Conservation (phyloP, 2,113 vertebrate species). For the Myotis lucifugus region DNA sequence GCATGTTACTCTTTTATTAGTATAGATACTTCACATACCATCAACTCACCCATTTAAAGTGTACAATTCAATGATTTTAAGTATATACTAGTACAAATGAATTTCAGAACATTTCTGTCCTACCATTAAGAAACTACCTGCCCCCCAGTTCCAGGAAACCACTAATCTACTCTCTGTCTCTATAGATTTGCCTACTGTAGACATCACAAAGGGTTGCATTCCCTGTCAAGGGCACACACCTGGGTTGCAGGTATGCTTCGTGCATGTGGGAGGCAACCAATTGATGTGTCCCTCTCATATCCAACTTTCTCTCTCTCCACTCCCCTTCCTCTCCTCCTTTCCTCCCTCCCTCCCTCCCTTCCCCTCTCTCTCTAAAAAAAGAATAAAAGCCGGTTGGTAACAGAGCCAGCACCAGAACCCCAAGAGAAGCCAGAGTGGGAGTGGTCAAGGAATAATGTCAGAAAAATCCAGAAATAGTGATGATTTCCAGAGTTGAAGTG, state of each 20-base stretch:
- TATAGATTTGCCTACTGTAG: background rate
- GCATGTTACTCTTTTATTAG: too few species aligned
- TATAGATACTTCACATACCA: background rate
- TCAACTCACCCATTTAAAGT: background rate
- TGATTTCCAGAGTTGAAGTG: constrained; percentile 23
- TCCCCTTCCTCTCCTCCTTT: background rate
- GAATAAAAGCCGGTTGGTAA: constrained; percentile 2
- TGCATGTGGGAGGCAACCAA: too few species aligned
- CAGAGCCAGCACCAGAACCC: background rate
- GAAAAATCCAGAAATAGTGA: constrained; percentile 21
- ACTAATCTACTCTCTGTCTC: background rate
- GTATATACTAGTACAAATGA: background rate
- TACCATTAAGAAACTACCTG: background rate
- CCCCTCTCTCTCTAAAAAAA: background rate
- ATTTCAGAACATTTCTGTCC: constrained; percentile 38
- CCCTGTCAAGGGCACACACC: too few species aligned
- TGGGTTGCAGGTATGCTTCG: too few species aligned
- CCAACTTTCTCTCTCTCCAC: too few species aligned
- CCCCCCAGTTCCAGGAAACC: background rate
- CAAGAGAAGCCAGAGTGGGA: constrained; percentile 10
- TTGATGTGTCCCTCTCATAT: too few species aligned
- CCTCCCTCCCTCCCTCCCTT: background rate
- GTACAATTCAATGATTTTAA: background rate
- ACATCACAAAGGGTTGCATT: background rate
- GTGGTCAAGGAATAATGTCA: constrained; percentile 17